A percentile compares a stretch with the other conserved stretches of the same genome.
phyloP scores from a whole-genome alignment of 2,888 invertebrate genomes.

The Rhogogaster chlorosoma region DNA sequence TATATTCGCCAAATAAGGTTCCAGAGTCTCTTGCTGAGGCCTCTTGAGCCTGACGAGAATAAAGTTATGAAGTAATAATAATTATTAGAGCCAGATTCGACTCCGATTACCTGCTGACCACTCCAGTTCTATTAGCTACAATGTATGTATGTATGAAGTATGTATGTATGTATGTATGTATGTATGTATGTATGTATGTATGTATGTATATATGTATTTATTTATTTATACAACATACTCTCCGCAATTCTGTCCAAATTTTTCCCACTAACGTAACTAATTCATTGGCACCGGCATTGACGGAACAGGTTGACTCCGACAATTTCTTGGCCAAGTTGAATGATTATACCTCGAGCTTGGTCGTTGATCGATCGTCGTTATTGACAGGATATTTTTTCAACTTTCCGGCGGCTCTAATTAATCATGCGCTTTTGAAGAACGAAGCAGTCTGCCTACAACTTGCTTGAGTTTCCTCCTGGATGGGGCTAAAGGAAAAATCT shows the following conservation, averaged over 20 bases:
- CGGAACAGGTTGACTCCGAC: background rate
- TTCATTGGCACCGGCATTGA: constrained; percentile 10
- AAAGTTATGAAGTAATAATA: constrained; percentile 27
- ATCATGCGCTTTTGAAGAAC: background rate
- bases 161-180: constrained; percentile 2
- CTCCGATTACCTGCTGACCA: constrained; percentile 53
- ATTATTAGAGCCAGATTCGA: constrained; percentile 41
- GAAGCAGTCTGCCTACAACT: background rate
- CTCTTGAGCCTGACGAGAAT: constrained; percentile 48
- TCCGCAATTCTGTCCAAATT: constrained; percentile 48
- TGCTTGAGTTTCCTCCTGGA: background rate
- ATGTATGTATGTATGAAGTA: constrained; percentile 4
- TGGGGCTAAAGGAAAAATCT: background rate
- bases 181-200: constrained; percentile 6
- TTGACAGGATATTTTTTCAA: background rate
- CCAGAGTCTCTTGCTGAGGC: constrained; percentile 40
- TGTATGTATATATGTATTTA: too few species aligned
- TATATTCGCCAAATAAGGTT: constrained; percentile 2
- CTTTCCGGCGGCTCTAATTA: background rate
- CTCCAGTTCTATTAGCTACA: constrained; percentile 50
- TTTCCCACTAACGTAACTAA: background rate
- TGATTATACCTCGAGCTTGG: constrained; percentile 23
- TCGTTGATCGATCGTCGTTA: background rate
- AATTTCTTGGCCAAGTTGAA: constrained; percentile 11
- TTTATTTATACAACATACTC: constrained; percentile 47